These are phyloP conservation scores for Apeltes quadracus DNA, from an alignment of 2,113 vertebrate species.

Conservation along the genomic window DNA sequence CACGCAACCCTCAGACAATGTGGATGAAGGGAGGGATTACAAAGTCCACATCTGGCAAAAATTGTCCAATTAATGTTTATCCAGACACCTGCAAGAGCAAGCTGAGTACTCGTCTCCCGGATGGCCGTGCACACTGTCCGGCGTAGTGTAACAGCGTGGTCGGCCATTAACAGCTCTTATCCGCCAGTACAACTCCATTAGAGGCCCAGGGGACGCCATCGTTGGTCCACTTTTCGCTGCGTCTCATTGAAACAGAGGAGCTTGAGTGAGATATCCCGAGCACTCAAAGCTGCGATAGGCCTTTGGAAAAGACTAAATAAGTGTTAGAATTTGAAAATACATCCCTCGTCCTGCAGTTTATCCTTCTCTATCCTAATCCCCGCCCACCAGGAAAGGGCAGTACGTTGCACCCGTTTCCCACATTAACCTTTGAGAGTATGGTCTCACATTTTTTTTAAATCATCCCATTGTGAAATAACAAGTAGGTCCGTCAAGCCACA, in stretches of 20 bases:
- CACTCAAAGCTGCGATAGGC: slow-evolving; percentile 14
- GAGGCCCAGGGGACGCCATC: slow-evolving; percentile 38
- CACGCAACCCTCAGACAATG: slow-evolving; percentile 2
- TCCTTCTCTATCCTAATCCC: not conserved
- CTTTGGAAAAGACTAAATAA: not conserved
- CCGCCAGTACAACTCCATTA: slow-evolving; percentile 42
- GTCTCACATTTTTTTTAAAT: not conserved
- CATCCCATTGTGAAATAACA: not conserved
- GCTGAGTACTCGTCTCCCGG: slow-evolving; percentile 27
- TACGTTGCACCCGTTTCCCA: not conserved
- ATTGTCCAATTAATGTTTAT: slow-evolving; percentile 69
- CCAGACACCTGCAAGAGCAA: slow-evolving; percentile 36
- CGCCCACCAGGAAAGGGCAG: not conserved
- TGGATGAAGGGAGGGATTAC: slow-evolving; percentile 58
- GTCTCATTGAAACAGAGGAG: slow-evolving; percentile 32
- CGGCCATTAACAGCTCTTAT: slow-evolving; percentile 38
- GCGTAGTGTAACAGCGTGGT: slow-evolving; percentile 10
- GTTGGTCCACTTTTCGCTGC: slow-evolving; percentile 32
- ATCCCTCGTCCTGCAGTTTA: not conserved
- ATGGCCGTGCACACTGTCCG: slow-evolving; percentile 31
- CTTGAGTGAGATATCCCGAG: slow-evolving; percentile 27
- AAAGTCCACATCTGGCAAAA: slow-evolving; percentile 26
- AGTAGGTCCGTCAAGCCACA: not conserved
- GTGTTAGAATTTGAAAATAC: not conserved
- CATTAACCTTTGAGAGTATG: not conserved